A percentile compares a stretch with the other conserved stretches of the same genome.
phyloP scores from a whole-genome alignment of 2,888 invertebrate species.

The Heteropelma amictum region DNA sequence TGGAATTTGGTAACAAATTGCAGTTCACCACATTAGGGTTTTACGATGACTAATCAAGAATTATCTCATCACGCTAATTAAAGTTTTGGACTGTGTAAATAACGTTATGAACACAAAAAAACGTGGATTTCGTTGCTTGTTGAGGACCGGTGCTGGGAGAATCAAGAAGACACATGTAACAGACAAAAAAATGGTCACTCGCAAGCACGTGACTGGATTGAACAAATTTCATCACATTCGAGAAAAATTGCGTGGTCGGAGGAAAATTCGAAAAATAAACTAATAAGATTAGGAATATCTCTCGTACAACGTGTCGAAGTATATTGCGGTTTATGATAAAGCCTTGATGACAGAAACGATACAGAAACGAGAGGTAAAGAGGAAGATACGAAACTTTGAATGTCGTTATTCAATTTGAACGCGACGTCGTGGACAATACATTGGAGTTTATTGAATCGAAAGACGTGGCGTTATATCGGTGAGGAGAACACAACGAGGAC shows the following conservation, averaged over 20 bases:
- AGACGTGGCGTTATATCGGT: constrained; percentile 33
- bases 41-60: too few relatives aligned
- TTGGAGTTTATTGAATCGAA: constrained; percentile 43
- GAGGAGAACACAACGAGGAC: constrained; percentile 25
- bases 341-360: neutral
- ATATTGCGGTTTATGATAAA: neutral
- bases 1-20: too few relatives aligned
- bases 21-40: too few relatives aligned
- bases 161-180: too few relatives aligned
- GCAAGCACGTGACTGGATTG: too few relatives aligned
- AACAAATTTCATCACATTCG: too few relatives aligned
- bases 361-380: neutral
- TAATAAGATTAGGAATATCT: neutral
- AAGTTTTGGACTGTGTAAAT: too few relatives aligned
- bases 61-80: too few relatives aligned
- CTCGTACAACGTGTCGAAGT: constrained; percentile 4
- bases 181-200: too few relatives aligned
- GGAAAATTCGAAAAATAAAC: neutral
- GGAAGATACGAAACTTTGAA: constrained; percentile 31
- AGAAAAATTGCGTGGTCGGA: neutral
- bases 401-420: constrained; percentile 35
- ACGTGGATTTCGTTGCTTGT: too few relatives aligned
- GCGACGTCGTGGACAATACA: constrained; percentile 27
- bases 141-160: too few relatives aligned
- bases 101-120: too few relatives aligned